phyloP scores from a whole-genome alignment of 2,888 invertebrate species.

The Branchinecta sandiegonensis region DNA sequence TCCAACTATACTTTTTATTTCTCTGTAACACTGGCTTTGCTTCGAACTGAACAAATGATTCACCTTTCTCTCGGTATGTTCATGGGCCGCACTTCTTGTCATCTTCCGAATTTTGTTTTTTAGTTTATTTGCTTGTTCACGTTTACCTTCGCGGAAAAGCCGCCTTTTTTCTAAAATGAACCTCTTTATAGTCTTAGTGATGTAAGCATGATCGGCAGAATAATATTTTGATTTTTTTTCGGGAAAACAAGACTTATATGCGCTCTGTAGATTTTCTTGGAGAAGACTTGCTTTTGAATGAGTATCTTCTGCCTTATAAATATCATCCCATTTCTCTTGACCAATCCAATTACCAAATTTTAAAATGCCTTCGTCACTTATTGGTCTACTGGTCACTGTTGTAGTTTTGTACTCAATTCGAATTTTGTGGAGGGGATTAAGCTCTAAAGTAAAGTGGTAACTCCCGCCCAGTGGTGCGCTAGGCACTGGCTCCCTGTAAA shows the following conservation, averaged over 20 bases:
- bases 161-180: background rate
- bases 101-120: conserved; percentile 2
- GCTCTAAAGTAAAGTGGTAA: conserved; percentile 8
- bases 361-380: background rate
- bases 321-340: background rate
- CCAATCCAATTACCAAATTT: conserved; percentile 6
- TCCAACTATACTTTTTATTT: background rate
- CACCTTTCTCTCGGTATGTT: conserved; percentile 1
- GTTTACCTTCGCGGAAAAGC: background rate
- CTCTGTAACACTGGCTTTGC: background rate
- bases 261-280: background rate
- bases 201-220: background rate
- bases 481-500: background rate
- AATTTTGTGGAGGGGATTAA: conserved; percentile 3
- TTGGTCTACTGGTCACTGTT: background rate
- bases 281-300: background rate
- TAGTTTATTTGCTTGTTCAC: conserved; percentile 5
- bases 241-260: background rate
- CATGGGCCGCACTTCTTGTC: conserved; percentile 8
- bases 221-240: background rate
- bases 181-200: background rate
- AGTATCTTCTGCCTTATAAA: background rate
- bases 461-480: too few species aligned
- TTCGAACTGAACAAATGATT: background rate
- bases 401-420: conserved; percentile 6